phyloP scores from a whole-genome alignment of 2,888 invertebrate genomes.

The Escarpia spicata region DNA sequence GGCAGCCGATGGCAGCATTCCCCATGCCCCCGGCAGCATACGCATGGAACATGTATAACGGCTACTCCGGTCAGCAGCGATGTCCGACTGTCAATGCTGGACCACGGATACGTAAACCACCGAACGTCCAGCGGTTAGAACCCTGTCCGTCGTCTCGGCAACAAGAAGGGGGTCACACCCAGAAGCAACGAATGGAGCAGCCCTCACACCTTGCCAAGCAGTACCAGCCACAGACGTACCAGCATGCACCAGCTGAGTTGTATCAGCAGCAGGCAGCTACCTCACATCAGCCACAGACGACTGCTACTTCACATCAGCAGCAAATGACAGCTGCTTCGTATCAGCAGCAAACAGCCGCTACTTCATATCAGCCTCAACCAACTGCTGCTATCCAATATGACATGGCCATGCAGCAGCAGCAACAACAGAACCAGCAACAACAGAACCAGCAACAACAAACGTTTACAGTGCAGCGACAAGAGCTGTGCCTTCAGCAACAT shows the following conservation, averaged over 20 bases:
- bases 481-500: neutral
- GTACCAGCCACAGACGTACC: neutral
- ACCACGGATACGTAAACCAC: neutral
- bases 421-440: neutral
- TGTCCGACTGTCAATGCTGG: neutral
- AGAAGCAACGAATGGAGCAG: constrained; percentile 29
- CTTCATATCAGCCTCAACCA: neutral
- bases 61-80: neutral
- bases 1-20: neutral
- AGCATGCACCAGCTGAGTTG: neutral
- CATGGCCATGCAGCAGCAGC: neutral
- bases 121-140: neutral
- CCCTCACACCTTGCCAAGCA: constrained; percentile 17
- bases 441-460: neutral
- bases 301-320: neutral
- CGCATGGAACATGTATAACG: neutral
- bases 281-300: neutral
- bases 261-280: neutral
- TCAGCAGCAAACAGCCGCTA: neutral
- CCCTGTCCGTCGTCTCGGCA: neutral
- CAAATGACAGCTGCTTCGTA: neutral
- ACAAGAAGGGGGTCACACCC: constrained; percentile 26
- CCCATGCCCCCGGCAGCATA: neutral
- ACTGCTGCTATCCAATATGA: neutral
- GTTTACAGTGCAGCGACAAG: too few relatives aligned